phyloP scores from a whole-genome alignment of 2,797 vertebrate species.

The Betta splendens region DNA sequence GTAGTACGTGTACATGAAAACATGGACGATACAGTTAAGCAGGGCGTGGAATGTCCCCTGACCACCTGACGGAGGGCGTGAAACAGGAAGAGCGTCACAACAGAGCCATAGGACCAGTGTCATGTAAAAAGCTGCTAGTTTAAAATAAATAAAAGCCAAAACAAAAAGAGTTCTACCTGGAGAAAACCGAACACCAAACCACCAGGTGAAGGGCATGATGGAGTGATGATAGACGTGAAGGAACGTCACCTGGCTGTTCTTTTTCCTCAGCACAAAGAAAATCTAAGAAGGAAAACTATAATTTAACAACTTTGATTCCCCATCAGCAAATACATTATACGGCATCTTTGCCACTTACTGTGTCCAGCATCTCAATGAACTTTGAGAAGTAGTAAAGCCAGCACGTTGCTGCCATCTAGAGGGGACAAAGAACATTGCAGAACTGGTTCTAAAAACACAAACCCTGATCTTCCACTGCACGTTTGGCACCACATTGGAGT shows the following conservation, averaged over 20 bases:
- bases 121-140: too few relatives aligned
- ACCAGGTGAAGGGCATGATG: constrained; percentile 99
- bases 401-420: constrained; percentile 92
- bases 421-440: constrained; percentile 22
- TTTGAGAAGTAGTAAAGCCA: constrained; percentile 99
- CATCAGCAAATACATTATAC: not conserved
- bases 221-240: constrained; percentile 98
- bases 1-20: constrained; percentile 96
- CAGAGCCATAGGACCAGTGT: too few relatives aligned
- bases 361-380: constrained; percentile 96
- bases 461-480: not conserved
- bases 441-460: not conserved
- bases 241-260: constrained; percentile 94
- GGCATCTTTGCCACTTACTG: constrained; percentile 82
- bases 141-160: too few relatives aligned
- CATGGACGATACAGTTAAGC: constrained; percentile 91
- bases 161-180: constrained; percentile 80
- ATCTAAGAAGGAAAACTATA: constrained; percentile 76
- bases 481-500: not conserved
- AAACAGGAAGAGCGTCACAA: not conserved
- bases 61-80: constrained; percentile 82
- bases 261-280: constrained; percentile 98
- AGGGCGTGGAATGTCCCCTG: constrained; percentile 94
- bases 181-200: constrained; percentile 97
- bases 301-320: not conserved